phyloP scores from a whole-genome alignment of 2,797 vertebrate species.

The Chelon labrosus region DNA sequence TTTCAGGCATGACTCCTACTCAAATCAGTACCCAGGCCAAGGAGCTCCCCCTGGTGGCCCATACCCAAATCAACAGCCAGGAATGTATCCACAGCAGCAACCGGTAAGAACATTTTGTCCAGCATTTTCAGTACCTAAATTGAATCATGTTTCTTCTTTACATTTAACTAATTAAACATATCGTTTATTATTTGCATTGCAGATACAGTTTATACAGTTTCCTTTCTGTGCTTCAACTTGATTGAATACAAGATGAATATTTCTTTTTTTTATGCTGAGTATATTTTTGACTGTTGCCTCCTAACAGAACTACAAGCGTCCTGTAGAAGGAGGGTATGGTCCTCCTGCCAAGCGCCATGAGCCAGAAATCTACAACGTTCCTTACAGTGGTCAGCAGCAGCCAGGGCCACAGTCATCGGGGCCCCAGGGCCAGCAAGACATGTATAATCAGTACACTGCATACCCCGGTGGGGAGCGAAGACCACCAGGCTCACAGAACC shows the following conservation, averaged over 20 bases:
- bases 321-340: constrained; percentile 94
- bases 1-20: constrained; percentile 95
- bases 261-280: not conserved
- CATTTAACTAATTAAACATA: not conserved
- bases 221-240: not conserved
- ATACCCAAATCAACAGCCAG: constrained; percentile 96
- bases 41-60: constrained; percentile 94
- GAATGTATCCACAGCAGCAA: constrained; percentile 96
- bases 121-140: not conserved
- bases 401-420: constrained; percentile 88
- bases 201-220: not conserved
- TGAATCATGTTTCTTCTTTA: not conserved
- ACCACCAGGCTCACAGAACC: constrained; percentile 91
- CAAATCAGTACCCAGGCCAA: constrained; percentile 97
- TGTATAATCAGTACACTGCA: constrained; percentile 95
- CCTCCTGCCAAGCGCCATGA: constrained; percentile 97
- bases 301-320: constrained; percentile 95
- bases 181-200: not conserved
- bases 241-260: not conserved
- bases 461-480: constrained; percentile 94
- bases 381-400: constrained; percentile 91
- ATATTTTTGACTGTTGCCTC: not conserved
- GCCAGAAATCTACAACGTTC: constrained; percentile 93
- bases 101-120: constrained; percentile 85
- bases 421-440: constrained; percentile 92